phyloP scores from a whole-genome alignment of 2,888 invertebrate genomes.

The Phymatocera aterrima region DNA sequence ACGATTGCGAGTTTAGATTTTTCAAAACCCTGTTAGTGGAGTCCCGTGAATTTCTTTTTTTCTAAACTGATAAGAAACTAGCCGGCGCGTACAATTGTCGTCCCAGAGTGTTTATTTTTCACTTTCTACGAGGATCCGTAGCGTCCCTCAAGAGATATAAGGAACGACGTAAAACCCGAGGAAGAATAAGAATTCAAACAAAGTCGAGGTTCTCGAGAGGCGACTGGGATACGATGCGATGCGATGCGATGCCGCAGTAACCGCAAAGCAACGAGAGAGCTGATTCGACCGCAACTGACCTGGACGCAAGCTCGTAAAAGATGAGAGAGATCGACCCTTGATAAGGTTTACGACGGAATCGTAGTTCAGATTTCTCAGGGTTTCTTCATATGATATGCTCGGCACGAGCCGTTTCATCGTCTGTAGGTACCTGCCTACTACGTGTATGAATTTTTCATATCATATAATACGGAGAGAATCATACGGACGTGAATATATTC shows the following conservation, averaged over 20 bases:
- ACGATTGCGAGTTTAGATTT: too few species aligned
- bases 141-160: not conserved
- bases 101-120: too few species aligned
- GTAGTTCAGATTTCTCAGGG: constrained; percentile 44
- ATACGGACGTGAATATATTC: not conserved
- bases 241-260: not conserved
- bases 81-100: too few species aligned
- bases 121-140: not conserved
- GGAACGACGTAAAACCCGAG: not conserved
- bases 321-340: constrained; percentile 41
- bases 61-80: too few species aligned
- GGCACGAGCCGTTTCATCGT: constrained; percentile 42
- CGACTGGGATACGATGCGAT: too few species aligned
- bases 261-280: constrained; percentile 13
- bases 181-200: not conserved
- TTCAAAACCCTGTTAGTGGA: too few species aligned
- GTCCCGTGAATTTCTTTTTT: too few species aligned
- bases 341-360: constrained; percentile 43
- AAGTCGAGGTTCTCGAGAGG: constrained; percentile 2
- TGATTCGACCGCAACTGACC: constrained; percentile 41
- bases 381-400: constrained; percentile 41
- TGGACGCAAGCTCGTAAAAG: constrained; percentile 44
- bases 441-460: constrained; percentile 38
- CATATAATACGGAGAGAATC: too few species aligned
- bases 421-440: too few species aligned